These are phyloP conservation scores for Cairina moschata DNA, from an alignment of 2,113 vertebrate species.

Conservation along the genomic window DNA sequence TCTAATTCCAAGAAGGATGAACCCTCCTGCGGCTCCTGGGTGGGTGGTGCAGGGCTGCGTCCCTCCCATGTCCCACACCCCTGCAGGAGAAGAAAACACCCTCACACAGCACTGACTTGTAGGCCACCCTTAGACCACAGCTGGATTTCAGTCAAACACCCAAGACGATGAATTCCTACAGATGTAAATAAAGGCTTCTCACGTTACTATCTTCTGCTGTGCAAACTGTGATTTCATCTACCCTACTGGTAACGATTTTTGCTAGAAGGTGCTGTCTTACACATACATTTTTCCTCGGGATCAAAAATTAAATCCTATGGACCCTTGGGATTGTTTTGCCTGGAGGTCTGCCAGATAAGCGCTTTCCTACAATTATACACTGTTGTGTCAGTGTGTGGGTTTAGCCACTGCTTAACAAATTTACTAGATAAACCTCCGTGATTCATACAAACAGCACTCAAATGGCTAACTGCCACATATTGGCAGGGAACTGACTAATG, in stretches of 20 bases:
- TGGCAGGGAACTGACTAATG: neutral
- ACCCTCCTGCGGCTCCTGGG: neutral
- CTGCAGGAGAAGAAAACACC: neutral
- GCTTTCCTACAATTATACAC: constrained; percentile 22
- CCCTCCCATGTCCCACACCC: neutral
- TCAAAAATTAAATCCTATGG: constrained; percentile 59
- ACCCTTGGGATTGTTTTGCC: constrained; percentile 22
- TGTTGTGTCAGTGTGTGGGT: constrained; percentile 40
- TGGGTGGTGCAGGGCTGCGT: fast-evolving
- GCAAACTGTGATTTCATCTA: neutral
- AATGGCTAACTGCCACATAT: constrained; percentile 36
- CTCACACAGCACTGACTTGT: neutral
- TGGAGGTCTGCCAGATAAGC: constrained; percentile 52
- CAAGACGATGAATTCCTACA: neutral
- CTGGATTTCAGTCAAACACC: neutral
- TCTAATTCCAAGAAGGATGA: neutral
- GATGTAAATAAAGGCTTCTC: neutral
- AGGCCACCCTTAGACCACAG: neutral
- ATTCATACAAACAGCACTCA: constrained; percentile 42
- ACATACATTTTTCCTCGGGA: constrained; percentile 3
- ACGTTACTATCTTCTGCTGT: neutral
- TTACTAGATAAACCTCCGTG: constrained; percentile 40
- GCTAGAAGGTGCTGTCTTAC: constrained; percentile 30
- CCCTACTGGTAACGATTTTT: neutral
- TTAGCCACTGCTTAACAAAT: constrained; percentile 34